Base-by-base conservation (phyloP, 2,113 vertebrate species). In the Nansenia antarctica region DNA sequence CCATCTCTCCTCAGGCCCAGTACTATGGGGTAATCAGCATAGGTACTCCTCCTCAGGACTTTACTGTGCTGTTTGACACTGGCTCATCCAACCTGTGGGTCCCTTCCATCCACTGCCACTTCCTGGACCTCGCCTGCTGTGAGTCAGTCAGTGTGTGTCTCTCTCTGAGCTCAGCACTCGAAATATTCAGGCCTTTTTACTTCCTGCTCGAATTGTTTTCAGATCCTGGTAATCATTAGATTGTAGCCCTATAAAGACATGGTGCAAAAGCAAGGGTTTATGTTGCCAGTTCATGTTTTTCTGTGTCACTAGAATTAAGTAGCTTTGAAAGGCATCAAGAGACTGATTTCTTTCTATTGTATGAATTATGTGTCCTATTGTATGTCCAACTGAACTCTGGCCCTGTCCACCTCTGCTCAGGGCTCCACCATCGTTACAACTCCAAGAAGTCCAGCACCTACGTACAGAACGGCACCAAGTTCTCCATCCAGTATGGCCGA, bases 21-120 rank as follows among this genome's bases (percentile, higher is more conserved):
- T 97, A 96, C 73, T 96, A 91, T 0, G 95, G 95, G 0, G 20
- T 84, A 47, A 92, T 96, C 55, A 91, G 91, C 27, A 91, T 97
- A 8, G 95, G 95, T 4, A 93, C 93, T 0, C 95, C 95, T 0
- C 90, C 94, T 0, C 95, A 97, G 71, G 76, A 88, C 68, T 97
- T 96, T 87, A 89, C 87, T 0, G 95, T 96, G 4, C 79, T 95
- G 69, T 96, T 97, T 31, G 95, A 97, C 86, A 96, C 95, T 0
- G 94, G 95, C 34, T 96, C 94, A 22, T 95, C 95, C 70, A 95
- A 95, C 71, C 88, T 96, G 57, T 97, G 95, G 94, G 93, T 97
- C 6, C 95, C 95, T 0, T 96, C 95, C n/a, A 77, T 81, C 9
- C 88, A 86, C 76, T 96, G 95, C 76, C 86, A 76, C 69, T 88